Conservation (phyloP, 2,888 invertebrate genomes). For the Thereva nobilitata region DNA sequence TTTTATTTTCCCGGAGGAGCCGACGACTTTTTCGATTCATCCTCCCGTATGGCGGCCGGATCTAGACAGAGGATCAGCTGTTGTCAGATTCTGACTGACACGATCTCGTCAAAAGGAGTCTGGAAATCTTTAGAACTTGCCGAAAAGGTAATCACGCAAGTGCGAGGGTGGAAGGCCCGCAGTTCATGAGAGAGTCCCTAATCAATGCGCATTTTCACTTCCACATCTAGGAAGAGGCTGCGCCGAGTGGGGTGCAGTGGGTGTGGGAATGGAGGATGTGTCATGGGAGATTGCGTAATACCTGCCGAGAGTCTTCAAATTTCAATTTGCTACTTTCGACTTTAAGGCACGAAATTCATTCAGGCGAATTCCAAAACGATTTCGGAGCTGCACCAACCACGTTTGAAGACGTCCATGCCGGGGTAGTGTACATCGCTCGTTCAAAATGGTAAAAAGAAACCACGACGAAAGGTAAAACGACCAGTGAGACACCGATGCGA, state of each 20-base stretch:
- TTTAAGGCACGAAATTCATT: slow-evolving; percentile 1
- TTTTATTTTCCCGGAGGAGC: slow-evolving; percentile 5
- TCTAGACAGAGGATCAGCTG: slow-evolving; percentile 17
- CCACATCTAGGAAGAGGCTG: too few species aligned
- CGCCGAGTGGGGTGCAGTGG: neutral
- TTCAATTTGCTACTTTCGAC: neutral
- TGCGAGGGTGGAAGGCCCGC: slow-evolving; percentile 27
- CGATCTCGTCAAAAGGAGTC: slow-evolving; percentile 32
- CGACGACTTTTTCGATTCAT: slow-evolving; percentile 20
- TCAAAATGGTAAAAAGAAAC: slow-evolving; percentile 18
- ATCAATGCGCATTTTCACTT: slow-evolving; percentile 9
- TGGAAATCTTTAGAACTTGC: slow-evolving; percentile 26
- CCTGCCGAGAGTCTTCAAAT: neutral
- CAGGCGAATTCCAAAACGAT: slow-evolving; percentile 25
- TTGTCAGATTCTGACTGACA: slow-evolving; percentile 31
- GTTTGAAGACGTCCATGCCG: slow-evolving; percentile 14
- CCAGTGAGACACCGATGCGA: slow-evolving; percentile 30
- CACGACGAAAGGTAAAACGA: slow-evolving; percentile 31
- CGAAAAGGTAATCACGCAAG: slow-evolving; percentile 21
- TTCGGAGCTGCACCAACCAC: slow-evolving; percentile 30
- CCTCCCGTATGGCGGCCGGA: neutral
- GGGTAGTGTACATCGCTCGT: neutral
- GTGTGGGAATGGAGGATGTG: slow-evolving; percentile 16
- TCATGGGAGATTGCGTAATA: slow-evolving; percentile 5
- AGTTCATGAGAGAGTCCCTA: slow-evolving; percentile 14